Conservation (phyloP, 1,140 invertebrate species). For the Megalopta genalis region DNA sequence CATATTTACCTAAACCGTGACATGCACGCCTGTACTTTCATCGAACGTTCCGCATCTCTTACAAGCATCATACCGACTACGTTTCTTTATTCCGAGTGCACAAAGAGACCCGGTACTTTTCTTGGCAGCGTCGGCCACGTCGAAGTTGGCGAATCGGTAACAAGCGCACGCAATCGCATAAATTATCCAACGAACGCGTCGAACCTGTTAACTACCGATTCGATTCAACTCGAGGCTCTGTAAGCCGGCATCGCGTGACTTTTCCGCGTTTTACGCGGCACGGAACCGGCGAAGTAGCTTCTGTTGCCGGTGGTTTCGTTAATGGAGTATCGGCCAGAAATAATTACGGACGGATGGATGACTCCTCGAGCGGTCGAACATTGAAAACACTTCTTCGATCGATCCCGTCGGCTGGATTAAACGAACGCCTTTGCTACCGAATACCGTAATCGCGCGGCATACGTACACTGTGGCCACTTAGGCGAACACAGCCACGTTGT, state of each 20-base stretch:
- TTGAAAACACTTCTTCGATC: neutral
- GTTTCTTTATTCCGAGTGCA: no score
- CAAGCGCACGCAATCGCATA: slow-evolving; percentile 13
- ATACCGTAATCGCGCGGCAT: no score
- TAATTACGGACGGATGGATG: slow-evolving; percentile 19
- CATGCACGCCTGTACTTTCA: no score
- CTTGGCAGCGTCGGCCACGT: neutral
- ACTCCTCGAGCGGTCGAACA: neutral
- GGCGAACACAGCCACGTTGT: no score
- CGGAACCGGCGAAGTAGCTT: neutral
- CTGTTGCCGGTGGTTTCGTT: slow-evolving; percentile 6
- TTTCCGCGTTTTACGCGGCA: slow-evolving; percentile 32
- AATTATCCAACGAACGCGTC: slow-evolving; percentile 24
- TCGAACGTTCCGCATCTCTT: no score
- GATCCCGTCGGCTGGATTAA: neutral
- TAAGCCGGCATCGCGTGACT: slow-evolving; percentile 38
- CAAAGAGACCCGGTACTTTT: neutral
- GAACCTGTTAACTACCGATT: slow-evolving; percentile 32
- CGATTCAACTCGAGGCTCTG: slow-evolving; percentile 8
- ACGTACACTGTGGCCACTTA: no score
- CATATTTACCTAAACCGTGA: no score
- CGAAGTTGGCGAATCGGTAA: neutral
- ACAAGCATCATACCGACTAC: no score
- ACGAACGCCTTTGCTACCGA: no score
- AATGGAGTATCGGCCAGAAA: slow-evolving; percentile 18